Evolutionary conservation across 2,888 invertebrate genomes (phyloP).

Genomic region (Lasius fuliginosus): DNA sequence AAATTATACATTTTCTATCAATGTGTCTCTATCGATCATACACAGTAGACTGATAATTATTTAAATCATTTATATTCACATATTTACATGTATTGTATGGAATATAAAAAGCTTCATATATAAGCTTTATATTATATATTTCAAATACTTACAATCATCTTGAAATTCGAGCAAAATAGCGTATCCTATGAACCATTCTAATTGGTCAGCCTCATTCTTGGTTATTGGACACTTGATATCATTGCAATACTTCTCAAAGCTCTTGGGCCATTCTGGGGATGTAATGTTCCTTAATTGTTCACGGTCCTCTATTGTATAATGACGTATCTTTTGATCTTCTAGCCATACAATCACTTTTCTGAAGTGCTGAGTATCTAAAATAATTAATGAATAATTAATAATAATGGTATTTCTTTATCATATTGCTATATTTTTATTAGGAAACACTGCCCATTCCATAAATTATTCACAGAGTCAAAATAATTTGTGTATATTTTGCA

Average conservation of each 20-base stretch:
- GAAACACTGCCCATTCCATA: background rate
- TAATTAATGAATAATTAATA: background rate
- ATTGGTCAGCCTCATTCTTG: conserved; percentile 89
- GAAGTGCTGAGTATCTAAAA: conserved; percentile 92
- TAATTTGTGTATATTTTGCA: background rate
- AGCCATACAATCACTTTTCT: conserved; percentile 95
- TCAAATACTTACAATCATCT: conserved; percentile 89
- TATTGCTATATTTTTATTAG: background rate
- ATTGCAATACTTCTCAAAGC: conserved; percentile 91
- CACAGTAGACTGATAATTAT: background rate
- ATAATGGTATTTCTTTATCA: background rate
- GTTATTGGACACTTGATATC: conserved; percentile 92
- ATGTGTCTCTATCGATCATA: background rate
- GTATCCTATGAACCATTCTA: conserved; percentile 95
- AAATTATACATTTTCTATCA: conserved; percentile 24
- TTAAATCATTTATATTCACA: background rate
- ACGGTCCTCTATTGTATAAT: conserved; percentile 94
- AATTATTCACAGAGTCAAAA: background rate
- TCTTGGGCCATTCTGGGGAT: conserved; percentile 90
- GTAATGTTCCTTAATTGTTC: conserved; percentile 91
- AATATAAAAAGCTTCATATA: background rate
- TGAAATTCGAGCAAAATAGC: conserved; percentile 94
- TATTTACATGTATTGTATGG: background rate
- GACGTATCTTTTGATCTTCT: conserved; percentile 97
- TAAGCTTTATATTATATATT: background rate